Evolutionary conservation across 2,888 invertebrate genomes (phyloP).

Genomic region (Blera fallax): DNA sequence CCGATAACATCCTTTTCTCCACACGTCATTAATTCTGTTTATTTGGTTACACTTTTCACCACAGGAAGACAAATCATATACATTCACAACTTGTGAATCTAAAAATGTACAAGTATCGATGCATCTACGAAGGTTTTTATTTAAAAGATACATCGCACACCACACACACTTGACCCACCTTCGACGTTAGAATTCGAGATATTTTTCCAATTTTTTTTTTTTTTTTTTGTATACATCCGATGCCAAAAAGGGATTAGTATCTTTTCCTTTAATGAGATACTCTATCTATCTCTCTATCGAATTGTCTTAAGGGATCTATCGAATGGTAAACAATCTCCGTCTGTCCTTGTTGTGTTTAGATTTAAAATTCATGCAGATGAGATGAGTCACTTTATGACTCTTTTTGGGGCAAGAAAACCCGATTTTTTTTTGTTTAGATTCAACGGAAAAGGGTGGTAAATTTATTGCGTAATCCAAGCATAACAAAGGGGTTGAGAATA

Average conservation of each 20-base stretch:
- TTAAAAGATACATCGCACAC: constrained; percentile 26
- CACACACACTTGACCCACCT: constrained; percentile 60
- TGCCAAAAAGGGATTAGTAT: too few relatives aligned
- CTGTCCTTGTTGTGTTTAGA: constrained; percentile 11
- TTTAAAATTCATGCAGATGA: constrained; percentile 11
- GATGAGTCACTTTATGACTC: constrained; percentile 26
- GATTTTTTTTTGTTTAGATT: constrained; percentile 17
- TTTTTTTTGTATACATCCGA: constrained; percentile 34
- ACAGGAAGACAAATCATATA: constrained; percentile 28
- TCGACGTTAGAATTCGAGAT: not conserved
- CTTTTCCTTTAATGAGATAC: constrained; percentile 13
- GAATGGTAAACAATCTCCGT: constrained; percentile 34
- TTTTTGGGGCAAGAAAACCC: constrained; percentile 18
- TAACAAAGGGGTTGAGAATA: not conserved
- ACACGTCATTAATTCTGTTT: constrained; percentile 50
- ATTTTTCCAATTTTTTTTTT: too few relatives aligned
- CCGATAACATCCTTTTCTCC: constrained; percentile 28
- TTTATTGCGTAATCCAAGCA: constrained; percentile 42
- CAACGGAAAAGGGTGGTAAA: constrained; percentile 4
- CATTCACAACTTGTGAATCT: not conserved
- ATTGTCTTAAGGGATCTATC: constrained; percentile 4
- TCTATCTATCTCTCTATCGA: not conserved
- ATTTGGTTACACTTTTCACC: constrained; percentile 59
- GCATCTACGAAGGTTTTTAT: not conserved
- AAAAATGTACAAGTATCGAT: not conserved